Conservation (phyloP, 2,797 vertebrate species). For the Bradypodion ventrale region DNA sequence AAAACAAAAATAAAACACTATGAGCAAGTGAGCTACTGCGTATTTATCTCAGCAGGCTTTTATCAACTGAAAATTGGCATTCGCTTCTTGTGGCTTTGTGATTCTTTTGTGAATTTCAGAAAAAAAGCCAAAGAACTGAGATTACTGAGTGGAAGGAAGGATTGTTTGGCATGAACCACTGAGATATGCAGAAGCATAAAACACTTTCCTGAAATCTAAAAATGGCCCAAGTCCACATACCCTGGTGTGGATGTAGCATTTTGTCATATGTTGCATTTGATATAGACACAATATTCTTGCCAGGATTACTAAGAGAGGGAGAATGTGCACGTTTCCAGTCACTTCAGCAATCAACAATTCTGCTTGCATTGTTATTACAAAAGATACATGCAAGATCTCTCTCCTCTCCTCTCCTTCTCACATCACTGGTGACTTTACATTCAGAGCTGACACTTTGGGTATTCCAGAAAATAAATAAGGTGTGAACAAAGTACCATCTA, state of each 20-base stretch:
- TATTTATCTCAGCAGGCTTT: not conserved
- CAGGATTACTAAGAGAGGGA: not conserved
- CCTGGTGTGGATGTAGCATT: not conserved
- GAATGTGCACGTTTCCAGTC: not conserved
- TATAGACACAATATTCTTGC: not conserved
- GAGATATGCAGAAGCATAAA: too few relatives aligned
- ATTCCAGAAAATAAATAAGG: not conserved
- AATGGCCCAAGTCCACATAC: too few relatives aligned
- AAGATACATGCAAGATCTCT: not conserved
- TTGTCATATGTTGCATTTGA: not conserved
- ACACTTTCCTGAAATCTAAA: too few relatives aligned
- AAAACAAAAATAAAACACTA: not conserved
- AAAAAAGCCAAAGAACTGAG: too few relatives aligned
- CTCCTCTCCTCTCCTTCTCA: not conserved
- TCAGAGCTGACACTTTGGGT: not conserved
- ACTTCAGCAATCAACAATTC: not conserved
- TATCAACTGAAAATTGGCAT: not conserved
- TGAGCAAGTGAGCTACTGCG: not conserved
- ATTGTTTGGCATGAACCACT: too few relatives aligned
- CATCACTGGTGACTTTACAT: not conserved
- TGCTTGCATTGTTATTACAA: not conserved
- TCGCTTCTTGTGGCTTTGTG: not conserved
- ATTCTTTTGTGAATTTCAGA: too few relatives aligned
- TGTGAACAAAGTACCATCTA: not conserved
- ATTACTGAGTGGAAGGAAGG: too few relatives aligned